These are phyloP conservation scores for Microcebus murinus DNA, from an alignment of 2,113 vertebrate species.

Conservation along the genomic window DNA sequence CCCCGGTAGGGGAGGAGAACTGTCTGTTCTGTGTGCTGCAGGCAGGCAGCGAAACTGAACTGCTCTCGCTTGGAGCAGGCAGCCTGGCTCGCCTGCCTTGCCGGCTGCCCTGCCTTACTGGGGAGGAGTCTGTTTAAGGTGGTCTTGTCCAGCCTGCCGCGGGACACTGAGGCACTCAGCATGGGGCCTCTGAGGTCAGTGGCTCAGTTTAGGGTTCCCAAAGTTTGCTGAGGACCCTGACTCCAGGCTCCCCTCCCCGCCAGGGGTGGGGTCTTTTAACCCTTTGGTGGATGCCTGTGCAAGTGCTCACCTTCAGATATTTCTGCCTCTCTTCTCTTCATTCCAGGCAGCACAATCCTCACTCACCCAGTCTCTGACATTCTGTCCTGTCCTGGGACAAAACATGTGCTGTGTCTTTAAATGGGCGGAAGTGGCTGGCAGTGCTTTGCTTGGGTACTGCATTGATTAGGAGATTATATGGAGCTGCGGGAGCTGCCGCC, in stretches of 20 bases:
- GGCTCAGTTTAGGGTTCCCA: not conserved
- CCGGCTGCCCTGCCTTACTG: not conserved
- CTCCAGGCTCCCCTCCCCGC: not conserved
- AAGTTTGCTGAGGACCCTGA: not conserved
- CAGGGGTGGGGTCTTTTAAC: not conserved
- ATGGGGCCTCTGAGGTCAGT: not conserved
- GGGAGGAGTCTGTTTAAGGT: slow-evolving; percentile 36
- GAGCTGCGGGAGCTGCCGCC: slow-evolving; percentile 74
- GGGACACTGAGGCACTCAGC: not conserved
- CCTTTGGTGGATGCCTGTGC: not conserved
- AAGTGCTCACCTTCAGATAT: too few species aligned
- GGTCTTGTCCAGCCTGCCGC: not conserved
- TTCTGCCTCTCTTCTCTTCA: not conserved
- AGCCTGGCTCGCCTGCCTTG: not conserved
- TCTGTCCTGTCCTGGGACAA: slow-evolving; percentile 71
- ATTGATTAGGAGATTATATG: slow-evolving; percentile 82
- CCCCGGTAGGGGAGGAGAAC: not conserved
- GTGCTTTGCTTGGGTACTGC: slow-evolving; percentile 78
- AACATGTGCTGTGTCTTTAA: slow-evolving; percentile 82
- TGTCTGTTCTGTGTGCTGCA: not conserved
- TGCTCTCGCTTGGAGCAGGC: not conserved
- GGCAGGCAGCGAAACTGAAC: not conserved
- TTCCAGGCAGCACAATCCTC: not conserved
- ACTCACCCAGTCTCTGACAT: not conserved
- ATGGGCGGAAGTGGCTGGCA: slow-evolving; percentile 80